Base-by-base conservation (phyloP, 2,888 invertebrate genomes). In the Oxytorus armatus region DNA sequence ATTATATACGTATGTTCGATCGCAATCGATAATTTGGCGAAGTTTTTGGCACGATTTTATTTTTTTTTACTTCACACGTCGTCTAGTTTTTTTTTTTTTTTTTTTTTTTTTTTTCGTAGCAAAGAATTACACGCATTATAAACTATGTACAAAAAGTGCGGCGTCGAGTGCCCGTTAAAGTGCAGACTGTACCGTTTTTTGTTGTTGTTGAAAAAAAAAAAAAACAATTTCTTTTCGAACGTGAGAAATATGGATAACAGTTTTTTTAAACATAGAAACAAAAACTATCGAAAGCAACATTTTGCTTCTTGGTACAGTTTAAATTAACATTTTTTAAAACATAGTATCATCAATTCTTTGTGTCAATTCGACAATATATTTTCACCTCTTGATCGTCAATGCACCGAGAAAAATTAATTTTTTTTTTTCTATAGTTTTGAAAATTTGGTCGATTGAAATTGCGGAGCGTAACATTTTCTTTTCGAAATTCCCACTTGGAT, bases 1-100 rank as follows among this genome's bases (percentile, higher is more conserved):
- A 63, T n/a, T n/a, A n/a, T n/a, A n/a, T 70, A 72, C 39, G 51
- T 77, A 77, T 61, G 51, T 16, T 73, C 78, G 77, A 83, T 79
- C 72, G 72, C 63, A 61, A 70, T 63, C 76, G 81, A 79, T 82
- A 66, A 78, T 80, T 81, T 83, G 82, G 83, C 82, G 76, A 65
- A 61, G 76, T 74, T 82, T 82, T 82, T 80, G 82, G 82, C 82
- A 82, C 82, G 70, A 77, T 16, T 49, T 51, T 2, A 11, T 61
- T 63, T 68, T 51, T 69, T 63, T 75, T 44, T 47, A 68, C 11
- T 61, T 65, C 23, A 29, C 42, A 49, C 25, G 14, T 57, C 59
- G 49, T 16, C 33, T 23, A 44, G 0, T 42, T 61, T 77, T 33
- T 39, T 39, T 65, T 77, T n/a, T 42, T 29, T 65, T 11, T 8